Conservation (phyloP, 2,113 vertebrate genomes). For the Enhydra lutris region DNA sequence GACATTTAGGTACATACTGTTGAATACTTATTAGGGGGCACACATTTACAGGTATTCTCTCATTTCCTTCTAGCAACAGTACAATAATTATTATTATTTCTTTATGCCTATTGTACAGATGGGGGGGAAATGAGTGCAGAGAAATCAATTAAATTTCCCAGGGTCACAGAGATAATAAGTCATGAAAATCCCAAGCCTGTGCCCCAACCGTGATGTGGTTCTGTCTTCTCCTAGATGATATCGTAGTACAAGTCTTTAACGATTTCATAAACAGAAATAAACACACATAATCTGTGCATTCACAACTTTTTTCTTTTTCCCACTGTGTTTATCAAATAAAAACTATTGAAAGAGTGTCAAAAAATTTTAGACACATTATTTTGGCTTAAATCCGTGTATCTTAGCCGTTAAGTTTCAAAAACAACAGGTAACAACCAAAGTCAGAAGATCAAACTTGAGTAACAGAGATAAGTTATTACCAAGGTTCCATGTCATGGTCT, state of each 20-base stretch:
- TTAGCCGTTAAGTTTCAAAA: not conserved
- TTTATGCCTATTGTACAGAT: not conserved
- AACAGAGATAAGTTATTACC: not conserved
- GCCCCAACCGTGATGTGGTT: accelerated
- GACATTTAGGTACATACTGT: not conserved
- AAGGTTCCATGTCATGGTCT: not conserved
- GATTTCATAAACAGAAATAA: not conserved
- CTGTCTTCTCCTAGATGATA: not conserved
- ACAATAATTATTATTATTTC: not conserved
- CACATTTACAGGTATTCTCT: not conserved
- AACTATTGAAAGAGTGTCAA: not conserved
- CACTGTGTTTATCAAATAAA: not conserved
- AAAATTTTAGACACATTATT: not conserved
- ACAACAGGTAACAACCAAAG: not conserved
- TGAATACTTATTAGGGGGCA: not conserved
- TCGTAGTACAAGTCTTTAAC: not conserved
- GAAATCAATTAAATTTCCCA: not conserved
- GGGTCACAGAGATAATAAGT: not conserved
- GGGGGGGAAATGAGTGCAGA: not conserved
- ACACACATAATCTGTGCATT: not conserved
- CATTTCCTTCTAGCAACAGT: not conserved
- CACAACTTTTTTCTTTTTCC: not conserved
- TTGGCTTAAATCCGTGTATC: not conserved
- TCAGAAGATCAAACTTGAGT: not conserved
- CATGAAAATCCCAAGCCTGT: not conserved